These are phyloP conservation scores for Petrocephalus sullivani DNA, from an alignment of 2,797 vertebrate genomes.

Conservation along the genomic window DNA sequence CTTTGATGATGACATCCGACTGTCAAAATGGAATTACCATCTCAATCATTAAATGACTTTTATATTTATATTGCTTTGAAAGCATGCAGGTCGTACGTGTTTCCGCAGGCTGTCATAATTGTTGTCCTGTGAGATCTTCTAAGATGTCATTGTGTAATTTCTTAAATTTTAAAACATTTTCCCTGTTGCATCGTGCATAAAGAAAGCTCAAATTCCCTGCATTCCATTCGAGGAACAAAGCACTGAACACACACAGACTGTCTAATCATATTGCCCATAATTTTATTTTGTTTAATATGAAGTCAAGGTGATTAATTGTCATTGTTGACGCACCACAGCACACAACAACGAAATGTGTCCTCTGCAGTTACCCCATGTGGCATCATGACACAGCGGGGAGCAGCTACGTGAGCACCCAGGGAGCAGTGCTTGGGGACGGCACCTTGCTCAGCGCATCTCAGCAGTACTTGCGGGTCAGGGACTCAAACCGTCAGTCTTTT, in stretches of 20 bases:
- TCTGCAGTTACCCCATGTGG: too few species aligned
- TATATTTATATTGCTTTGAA: background rate
- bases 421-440: too few species aligned
- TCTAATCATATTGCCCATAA: background rate
- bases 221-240: constrained; percentile 5
- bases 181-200: background rate
- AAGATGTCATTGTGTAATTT: background rate
- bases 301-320: too few species aligned
- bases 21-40: background rate
- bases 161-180: background rate
- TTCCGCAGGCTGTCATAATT: background rate
- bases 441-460: too few species aligned
- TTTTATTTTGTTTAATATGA: background rate
- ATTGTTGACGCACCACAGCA: too few species aligned
- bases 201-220: background rate
- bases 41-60: background rate
- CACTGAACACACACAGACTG: background rate
- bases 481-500: too few species aligned
- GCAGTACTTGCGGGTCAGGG: too few species aligned
- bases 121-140: background rate
- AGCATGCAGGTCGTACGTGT: background rate
- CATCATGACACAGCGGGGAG: too few species aligned
- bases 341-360: too few species aligned
- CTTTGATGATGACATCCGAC: background rate
- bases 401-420: too few species aligned